These are phyloP conservation scores for Callipepla californica DNA, from an alignment of 2,113 vertebrate species.

Conservation along the genomic window DNA sequence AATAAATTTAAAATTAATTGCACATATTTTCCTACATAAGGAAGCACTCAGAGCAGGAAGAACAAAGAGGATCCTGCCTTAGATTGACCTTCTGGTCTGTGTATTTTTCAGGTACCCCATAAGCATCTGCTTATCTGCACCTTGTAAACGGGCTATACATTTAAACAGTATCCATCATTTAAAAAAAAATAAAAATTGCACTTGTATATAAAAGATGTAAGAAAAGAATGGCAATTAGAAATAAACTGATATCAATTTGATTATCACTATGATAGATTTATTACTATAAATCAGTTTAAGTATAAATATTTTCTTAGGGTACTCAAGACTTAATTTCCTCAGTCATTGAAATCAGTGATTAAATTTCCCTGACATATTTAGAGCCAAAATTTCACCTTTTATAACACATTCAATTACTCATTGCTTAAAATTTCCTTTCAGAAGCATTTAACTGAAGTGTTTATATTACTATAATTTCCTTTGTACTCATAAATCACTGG, in stretches of 20 bases:
- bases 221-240: not conserved
- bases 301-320: not conserved
- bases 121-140: rapidly evolving
- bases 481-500: not conserved
- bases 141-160: not conserved
- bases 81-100: not conserved
- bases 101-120: rapidly evolving
- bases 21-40: not conserved
- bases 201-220: not conserved
- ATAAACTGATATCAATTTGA: not conserved
- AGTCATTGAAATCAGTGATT: not conserved
- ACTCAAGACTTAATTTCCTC: not conserved
- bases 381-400: not conserved
- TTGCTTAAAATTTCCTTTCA: not conserved
- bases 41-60: not conserved
- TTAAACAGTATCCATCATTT: not conserved
- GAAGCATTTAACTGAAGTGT: not conserved
- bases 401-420: not conserved
- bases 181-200: not conserved
- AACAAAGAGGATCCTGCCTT: not conserved
- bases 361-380: not conserved
- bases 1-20: not conserved
- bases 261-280: not conserved
- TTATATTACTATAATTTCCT: slow-evolving; percentile 11
- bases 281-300: not conserved